Base-by-base conservation (phyloP, 2,113 vertebrate genomes). In the human region DNA sequence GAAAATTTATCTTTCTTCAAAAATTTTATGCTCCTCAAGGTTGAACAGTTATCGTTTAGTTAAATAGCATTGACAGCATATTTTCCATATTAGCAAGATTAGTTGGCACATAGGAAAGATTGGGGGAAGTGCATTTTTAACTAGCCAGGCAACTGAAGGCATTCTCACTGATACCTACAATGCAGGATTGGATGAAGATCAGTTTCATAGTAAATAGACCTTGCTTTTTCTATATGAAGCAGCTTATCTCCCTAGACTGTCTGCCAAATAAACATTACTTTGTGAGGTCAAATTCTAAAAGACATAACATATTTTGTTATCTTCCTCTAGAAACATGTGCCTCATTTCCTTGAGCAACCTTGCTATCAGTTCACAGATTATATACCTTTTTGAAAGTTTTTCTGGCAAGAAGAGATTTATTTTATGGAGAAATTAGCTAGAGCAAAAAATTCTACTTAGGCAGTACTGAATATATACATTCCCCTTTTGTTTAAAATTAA, bases 271-370 rank as follows among this genome's bases (percentile, higher is more conserved):
- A 93, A 84, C 68, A 79, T 97, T 95, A 97, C 82, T 97, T 97
- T 96, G 97, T 96, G 93, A 98, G 97, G 96, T 98, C 96, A 98
- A 98, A 95, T 97, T 88, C 89, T 97, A 97, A 98, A 98, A 98
- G 96, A 97, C 87, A 45, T 89, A 97, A 52, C 92, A 80, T 40
- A 0, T 97, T 97, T 97, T 97, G n/a, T 73, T 97, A 95, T 97
- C 93, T 86, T 97, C 66, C 93, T 72, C 82, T 98, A 85, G 96
- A 98, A 97, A 90, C 70, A 92, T 90, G 9, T 0, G 66, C 11
- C 88, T 97, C 22, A 55, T 94, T 93, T 96, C 93, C 38, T 94
- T 59, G 94, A 97, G 70, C 1, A 93, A 70, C 59, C 22, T 93
- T 82, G 88, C 38, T 90, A 48, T 83, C 22, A 85, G 61, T 94